Conservation (phyloP, 2,113 vertebrate genomes). For the Opisthocomus hoazin region DNA sequence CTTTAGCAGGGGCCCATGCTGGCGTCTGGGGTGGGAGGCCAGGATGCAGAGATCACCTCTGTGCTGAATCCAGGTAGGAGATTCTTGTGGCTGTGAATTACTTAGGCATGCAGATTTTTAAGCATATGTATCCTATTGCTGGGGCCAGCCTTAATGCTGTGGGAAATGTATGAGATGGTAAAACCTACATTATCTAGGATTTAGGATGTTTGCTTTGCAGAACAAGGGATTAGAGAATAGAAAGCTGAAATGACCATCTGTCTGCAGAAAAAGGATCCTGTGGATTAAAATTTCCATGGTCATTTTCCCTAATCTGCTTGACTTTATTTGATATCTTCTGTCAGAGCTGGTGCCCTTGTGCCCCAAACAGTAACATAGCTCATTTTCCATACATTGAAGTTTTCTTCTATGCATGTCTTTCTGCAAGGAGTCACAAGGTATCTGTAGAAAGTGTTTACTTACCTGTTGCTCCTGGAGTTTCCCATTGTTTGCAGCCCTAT, state of each 20-base stretch:
- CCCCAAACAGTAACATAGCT: background rate
- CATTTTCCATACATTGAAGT: background rate
- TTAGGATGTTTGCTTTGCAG: slow-evolving; percentile 75
- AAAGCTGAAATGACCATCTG: slow-evolving; percentile 84
- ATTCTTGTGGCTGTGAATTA: background rate
- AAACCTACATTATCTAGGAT: slow-evolving; percentile 86
- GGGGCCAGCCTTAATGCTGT: slow-evolving; percentile 75
- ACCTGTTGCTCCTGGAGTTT: background rate
- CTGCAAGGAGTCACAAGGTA: background rate
- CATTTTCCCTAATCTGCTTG: slow-evolving; percentile 14
- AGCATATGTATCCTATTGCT: slow-evolving; percentile 76
- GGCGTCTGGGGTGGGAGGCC: background rate
- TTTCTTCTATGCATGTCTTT: background rate
- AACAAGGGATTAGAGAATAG: slow-evolving; percentile 77
- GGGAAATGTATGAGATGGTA: slow-evolving; percentile 74
- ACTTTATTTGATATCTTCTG: background rate
- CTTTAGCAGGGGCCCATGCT: background rate
- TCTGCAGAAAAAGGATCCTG: slow-evolving; percentile 55
- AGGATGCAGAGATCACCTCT: background rate
- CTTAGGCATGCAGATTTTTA: slow-evolving; percentile 72
- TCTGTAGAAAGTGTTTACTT: background rate
- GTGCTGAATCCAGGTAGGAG: background rate
- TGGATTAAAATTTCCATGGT: slow-evolving; percentile 44
- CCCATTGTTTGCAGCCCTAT: background rate
- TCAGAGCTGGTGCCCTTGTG: background rate